Base-by-base conservation (phyloP, 2,113 vertebrate genomes). In the Rhegmatorhina hoffmannsi region DNA sequence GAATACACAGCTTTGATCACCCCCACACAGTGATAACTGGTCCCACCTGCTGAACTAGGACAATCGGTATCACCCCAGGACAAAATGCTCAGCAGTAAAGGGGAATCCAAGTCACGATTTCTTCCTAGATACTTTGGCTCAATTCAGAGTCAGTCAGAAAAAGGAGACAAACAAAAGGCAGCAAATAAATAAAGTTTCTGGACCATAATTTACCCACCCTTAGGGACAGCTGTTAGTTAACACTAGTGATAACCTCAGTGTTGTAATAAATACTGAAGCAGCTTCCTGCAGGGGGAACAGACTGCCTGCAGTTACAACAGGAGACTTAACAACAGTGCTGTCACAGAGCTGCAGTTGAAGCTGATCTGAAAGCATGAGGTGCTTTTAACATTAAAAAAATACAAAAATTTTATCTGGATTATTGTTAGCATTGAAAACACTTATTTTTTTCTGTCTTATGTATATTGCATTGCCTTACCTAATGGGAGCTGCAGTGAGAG, bases 271-370 rank as follows among this genome's bases (percentile, higher is more conserved):
- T 44, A 23, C 28, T 26, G 40, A 55, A 77, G 62, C 36, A 85
- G 80, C 67, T 95, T 92, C 68, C 73, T 40, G 63, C 43, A 80
- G 70, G 28, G 52, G 29, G 38, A 92, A 77, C 38, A 64, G 58
- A 12, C 40, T 76, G 68, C 40, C 47, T 67, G 76, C 44, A 62
- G 60, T 49, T 50, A 40, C 6, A 10, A 31, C 76, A 59, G 84
- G 43, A 86, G 33, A 66, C n/a, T 72, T 36, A 64, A 36, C 1
- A 62, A 36, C 1, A 62, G 40, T 40, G 52, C 17, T 25, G 11
- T 25, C 67, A 63, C 17, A 44, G 58, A 62, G 31, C 36, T 56
- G 40, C 34, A 76, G 2, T 21, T 47, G 49, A n/a, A 89, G 72
- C 19, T 2, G 3, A 21, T 24, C 31, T 38, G 60, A 84, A 86